phyloP scores from a whole-genome alignment of 2,888 invertebrate species.

The Eupelmus urozonus region DNA sequence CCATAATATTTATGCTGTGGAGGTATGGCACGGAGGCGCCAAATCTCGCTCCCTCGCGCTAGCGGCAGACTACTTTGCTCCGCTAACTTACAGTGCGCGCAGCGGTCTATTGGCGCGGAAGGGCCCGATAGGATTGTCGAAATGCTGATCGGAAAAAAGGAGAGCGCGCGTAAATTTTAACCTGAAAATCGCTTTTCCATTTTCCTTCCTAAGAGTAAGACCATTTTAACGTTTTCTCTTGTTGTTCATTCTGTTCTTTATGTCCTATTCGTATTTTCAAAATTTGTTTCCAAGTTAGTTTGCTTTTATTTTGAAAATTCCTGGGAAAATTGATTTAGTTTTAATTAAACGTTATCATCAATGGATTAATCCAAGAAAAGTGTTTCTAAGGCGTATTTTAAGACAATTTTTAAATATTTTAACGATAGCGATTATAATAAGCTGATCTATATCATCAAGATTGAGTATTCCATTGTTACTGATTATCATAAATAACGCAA shows the following conservation, averaged over 20 bases:
- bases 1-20: slow-evolving; percentile 64
- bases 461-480: slow-evolving; percentile 6
- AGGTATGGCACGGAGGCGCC: slow-evolving; percentile 35
- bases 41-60: slow-evolving; percentile 54
- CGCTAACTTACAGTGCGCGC: neutral
- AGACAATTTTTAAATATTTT: too few species aligned
- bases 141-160: slow-evolving; percentile 54
- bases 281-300: neutral
- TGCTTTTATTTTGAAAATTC: too few species aligned
- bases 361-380: too few species aligned
- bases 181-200: slow-evolving; percentile 53
- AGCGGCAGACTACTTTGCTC: neutral
- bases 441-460: slow-evolving; percentile 18
- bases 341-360: too few species aligned
- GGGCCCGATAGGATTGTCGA: slow-evolving; percentile 60
- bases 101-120: slow-evolving; percentile 57
- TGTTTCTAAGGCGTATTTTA: too few species aligned
- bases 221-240: neutral
- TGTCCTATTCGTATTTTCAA: neutral
- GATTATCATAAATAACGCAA: slow-evolving; percentile 18
- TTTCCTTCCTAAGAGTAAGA: slow-evolving; percentile 5
- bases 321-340: too few species aligned
- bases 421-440: neutral
- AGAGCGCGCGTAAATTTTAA: slow-evolving; percentile 24
- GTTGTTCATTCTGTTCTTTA: neutral